Evolutionary conservation across 2,797 vertebrate species (phyloP).

Genomic region (Gymnothorax javanicus): DNA sequence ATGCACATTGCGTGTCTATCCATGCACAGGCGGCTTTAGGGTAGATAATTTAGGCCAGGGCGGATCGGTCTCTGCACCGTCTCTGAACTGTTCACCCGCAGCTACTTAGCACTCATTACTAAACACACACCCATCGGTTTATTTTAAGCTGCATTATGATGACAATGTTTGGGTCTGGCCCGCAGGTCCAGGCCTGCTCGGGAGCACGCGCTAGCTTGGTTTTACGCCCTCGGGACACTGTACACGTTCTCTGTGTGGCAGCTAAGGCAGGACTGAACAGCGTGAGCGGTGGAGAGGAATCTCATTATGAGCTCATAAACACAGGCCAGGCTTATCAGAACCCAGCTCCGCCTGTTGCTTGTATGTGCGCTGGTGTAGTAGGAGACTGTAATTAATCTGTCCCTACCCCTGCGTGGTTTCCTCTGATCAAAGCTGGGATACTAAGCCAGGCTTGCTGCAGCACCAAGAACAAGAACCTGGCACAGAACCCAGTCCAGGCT

Average conservation of each 20-base stretch:
- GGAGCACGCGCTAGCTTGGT: not conserved
- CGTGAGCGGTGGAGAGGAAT: not conserved
- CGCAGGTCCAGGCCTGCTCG: slow-evolving; percentile 24
- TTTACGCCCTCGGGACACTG: slow-evolving; percentile 6
- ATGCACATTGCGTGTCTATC: not conserved
- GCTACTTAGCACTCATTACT: not conserved
- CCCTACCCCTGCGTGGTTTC: not conserved
- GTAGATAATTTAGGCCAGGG: no score
- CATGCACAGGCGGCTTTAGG: no score
- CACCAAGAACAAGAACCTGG: not conserved
- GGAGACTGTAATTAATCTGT: not conserved
- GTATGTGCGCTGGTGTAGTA: not conserved
- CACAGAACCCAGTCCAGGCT: not conserved
- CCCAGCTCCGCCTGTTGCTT: not conserved
- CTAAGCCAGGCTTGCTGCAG: not conserved
- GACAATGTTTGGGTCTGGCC: not conserved
- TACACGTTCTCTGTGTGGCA: not conserved
- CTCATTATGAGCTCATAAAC: not conserved
- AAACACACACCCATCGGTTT: not conserved
- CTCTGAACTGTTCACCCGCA: not conserved
- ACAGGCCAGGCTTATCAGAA: not conserved
- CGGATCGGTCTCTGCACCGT: not conserved
- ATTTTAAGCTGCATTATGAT: not conserved
- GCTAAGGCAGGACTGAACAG: slow-evolving; percentile 12
- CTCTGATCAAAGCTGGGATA: not conserved